These are phyloP conservation scores for Myoxocephalus aenaeus DNA, from an alignment of 2,797 vertebrate species.

Conservation along the genomic window DNA sequence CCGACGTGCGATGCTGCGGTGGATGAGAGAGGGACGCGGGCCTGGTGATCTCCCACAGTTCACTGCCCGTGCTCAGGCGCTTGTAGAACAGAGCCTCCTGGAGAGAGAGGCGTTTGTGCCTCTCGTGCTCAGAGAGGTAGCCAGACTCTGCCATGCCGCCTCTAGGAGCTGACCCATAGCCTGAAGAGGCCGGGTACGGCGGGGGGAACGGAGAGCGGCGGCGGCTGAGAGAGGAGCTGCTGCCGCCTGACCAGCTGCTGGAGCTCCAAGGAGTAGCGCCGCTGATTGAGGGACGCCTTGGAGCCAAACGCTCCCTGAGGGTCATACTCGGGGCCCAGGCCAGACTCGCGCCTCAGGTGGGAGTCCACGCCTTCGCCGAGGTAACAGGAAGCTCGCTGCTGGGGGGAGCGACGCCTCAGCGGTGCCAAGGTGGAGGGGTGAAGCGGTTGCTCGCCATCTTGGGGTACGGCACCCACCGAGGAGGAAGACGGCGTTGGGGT, in stretches of 20 bases:
- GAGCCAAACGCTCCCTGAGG: conserved; percentile 68
- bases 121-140: conserved; percentile 80
- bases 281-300: conserved; percentile 77
- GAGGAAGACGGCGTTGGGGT: conserved; percentile 60
- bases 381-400: conserved; percentile 82
- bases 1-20: conserved; percentile 74
- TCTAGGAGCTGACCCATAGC: conserved; percentile 71
- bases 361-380: conserved; percentile 77
- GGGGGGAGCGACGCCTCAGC: conserved; percentile 81
- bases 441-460: conserved; percentile 77
- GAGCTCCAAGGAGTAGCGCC: conserved; percentile 85
- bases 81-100: conserved; percentile 89
- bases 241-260: conserved; percentile 84
- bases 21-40: conserved; percentile 84
- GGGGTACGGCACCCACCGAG: conserved; percentile 50
- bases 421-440: conserved; percentile 81
- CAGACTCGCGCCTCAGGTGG: conserved; percentile 77
- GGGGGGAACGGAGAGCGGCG: conserved; percentile 71
- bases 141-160: conserved; percentile 70
- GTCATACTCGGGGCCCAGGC: conserved; percentile 76
- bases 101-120: conserved; percentile 88
- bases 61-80: conserved; percentile 82
- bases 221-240: conserved; percentile 84
- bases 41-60: conserved; percentile 82
- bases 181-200: conserved; percentile 62